Percentiles rank a stretch among this genome's conserved stretches.
Evolutionary conservation across 2,113 vertebrate genomes (phyloP).

Genomic region (Bothrops jararaca): DNA sequence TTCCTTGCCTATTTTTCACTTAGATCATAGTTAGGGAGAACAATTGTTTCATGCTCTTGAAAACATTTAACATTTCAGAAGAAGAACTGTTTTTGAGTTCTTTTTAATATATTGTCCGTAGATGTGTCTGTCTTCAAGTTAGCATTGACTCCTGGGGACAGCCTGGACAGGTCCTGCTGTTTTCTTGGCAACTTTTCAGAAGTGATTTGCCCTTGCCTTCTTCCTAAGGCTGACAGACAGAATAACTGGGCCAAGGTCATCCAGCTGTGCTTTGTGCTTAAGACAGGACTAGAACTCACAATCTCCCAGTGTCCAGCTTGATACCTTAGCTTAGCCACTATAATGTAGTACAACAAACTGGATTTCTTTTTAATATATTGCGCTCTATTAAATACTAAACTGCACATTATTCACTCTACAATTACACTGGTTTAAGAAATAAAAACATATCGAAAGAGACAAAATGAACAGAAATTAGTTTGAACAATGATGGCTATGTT

Average conservation of each 20-base stretch:
- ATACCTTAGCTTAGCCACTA: not conserved
- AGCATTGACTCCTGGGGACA: not conserved
- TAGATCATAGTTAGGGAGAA: not conserved
- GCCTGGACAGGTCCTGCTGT: not conserved
- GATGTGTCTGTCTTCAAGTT: not conserved
- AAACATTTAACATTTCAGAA: not conserved
- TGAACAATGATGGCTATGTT: slow-evolving; percentile 40
- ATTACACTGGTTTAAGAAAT: slow-evolving; percentile 46
- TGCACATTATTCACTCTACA: slow-evolving; percentile 23
- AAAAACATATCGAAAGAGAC: slow-evolving; percentile 55
- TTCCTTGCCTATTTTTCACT: not conserved
- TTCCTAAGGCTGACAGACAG: not conserved
- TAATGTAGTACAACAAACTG: not conserved
- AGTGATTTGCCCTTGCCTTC: not conserved
- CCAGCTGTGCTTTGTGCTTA: not conserved
- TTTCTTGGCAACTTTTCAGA: not conserved
- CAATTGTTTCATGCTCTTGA: not conserved
- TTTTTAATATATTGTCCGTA: not conserved
- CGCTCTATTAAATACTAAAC: slow-evolving; percentile 25
- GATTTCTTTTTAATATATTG: not conserved
- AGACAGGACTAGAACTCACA: not conserved
- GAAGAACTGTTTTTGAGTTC: not conserved
- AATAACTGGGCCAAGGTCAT: not conserved
- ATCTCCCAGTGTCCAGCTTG: not conserved
- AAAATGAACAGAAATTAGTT: slow-evolving; percentile 66